Percentiles rank a stretch among this genome's conserved stretches.
Evolutionary conservation across 2,888 invertebrate genomes (phyloP).

Genomic region (Oxytorus armatus): DNA sequence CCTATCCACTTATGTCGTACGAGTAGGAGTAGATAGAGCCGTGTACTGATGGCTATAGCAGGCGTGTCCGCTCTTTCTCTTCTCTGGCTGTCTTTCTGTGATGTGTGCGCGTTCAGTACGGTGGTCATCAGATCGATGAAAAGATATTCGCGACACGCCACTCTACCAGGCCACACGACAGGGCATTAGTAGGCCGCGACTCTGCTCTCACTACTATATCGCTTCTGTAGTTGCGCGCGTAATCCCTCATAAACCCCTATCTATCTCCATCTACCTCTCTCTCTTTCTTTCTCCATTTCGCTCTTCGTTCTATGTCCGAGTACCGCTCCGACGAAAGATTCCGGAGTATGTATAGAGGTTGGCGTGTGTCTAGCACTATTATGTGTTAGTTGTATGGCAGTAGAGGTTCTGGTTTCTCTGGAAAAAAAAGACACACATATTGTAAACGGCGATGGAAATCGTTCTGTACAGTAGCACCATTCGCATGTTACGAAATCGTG

Average conservation of each 20-base stretch:
- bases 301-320: constrained; percentile 21
- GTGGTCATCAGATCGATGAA: constrained; percentile 82
- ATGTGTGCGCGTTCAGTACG: constrained; percentile 44
- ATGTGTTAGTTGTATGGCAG: constrained; percentile 25
- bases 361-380: constrained; percentile 35
- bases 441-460: constrained; percentile 25
- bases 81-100: constrained; percentile 38
- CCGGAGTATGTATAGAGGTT: constrained; percentile 34
- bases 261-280: background rate
- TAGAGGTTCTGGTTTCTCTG: constrained; percentile 19
- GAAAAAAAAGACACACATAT: constrained; percentile 27
- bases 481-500: too few species aligned
- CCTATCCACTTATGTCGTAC: constrained; percentile 67
- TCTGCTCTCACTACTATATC: constrained; percentile 53
- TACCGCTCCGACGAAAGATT: constrained; percentile 39
- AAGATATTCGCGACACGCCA: constrained; percentile 81
- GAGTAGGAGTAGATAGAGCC: constrained; percentile 57
- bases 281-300: background rate
- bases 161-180: constrained; percentile 67
- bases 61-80: constrained; percentile 30
- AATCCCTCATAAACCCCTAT: constrained; percentile 47
- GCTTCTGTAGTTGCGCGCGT: constrained; percentile 58
- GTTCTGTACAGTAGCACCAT: background rate
- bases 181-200: constrained; percentile 58
- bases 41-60: constrained; percentile 34